phyloP scores from a whole-genome alignment of 2,113 vertebrate species.

The Crotalus tigris region DNA sequence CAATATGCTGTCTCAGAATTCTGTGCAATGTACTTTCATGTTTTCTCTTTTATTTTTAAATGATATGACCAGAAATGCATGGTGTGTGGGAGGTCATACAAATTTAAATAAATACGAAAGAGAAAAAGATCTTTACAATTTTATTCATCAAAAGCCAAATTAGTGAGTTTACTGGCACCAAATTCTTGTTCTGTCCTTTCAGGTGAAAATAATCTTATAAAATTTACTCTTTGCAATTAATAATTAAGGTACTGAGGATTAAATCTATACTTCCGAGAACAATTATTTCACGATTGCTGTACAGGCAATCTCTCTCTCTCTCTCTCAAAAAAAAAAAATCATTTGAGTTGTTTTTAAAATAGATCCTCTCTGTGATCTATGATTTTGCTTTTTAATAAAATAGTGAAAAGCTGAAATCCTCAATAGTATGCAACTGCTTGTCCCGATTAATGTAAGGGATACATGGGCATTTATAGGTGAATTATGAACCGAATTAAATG shows the following conservation, averaged over 20 bases:
- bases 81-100: not conserved
- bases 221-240: not conserved
- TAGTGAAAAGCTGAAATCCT: not conserved
- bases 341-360: conserved; percentile 47
- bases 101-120: not conserved
- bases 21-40: not conserved
- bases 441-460: not conserved
- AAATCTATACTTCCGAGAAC: conserved; percentile 40
- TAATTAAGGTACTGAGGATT: conserved; percentile 47
- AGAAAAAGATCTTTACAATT: not conserved
- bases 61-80: not conserved
- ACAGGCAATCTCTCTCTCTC: conserved; percentile 2
- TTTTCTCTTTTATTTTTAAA: not conserved
- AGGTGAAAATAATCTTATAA: not conserved
- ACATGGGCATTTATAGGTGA: not conserved
- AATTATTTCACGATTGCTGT: conserved; percentile 49
- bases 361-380: not conserved
- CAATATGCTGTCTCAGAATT: not conserved
- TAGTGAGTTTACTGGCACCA: not conserved
- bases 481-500: not conserved
- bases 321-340: not conserved
- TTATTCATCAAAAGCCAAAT: not conserved
- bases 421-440: not conserved
- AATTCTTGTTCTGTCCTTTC: not conserved
- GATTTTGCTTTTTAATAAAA: conserved; percentile 44